Base-by-base conservation (phyloP, 2,797 vertebrate genomes). In the Hippoglossus hippoglossus region DNA sequence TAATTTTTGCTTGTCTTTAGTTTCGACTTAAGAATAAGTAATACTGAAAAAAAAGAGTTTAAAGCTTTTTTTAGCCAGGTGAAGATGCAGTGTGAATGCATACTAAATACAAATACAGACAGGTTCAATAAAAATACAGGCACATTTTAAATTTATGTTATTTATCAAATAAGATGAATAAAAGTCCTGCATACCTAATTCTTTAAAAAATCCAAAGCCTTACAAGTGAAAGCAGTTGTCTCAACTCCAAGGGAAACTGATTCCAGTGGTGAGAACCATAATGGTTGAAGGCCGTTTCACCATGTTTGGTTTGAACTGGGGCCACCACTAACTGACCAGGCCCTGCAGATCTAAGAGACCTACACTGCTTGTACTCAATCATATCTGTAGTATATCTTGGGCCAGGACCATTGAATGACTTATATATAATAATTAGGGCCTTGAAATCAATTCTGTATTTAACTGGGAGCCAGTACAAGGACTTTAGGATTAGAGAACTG, bases 41-140 rank as follows among this genome's bases (percentile, higher is more conserved):
- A 28, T 28, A 5, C 26, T 28, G 26, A 28, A 28, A 28, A 28
- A 28, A 28, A 28, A 28, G 28, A 1, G 28, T 28, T 28, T 6
- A 28, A 28, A 49, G 66, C 7, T n/a, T 10, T 67, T 6, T 71
- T 47, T 24, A 0, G 41, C 15, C 11, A 46, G 44, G 16, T 46
- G 36, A 34, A 51, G 47, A 65, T 34, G 46, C 22, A 51, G 31
- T 55, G 22, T 62, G 31, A 78, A 67, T 47, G 73, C 36, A 70
- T 69, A 19, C 34, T 11, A 36, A 36, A 36, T 36, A 11, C 10
- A 34, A 34, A 36, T 36, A 36, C 10, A 36, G 34, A 36, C 34
- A 36, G 34, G 34, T 36, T 36, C 9, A 36, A 36, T 10, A 36
- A 12, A 36, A 36, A 36, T 11, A 36, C 34, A 36, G 34, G 11